These are phyloP conservation scores for Tenualosa ilisha DNA, from an alignment of 2,797 vertebrate species.

Conservation along the genomic window DNA sequence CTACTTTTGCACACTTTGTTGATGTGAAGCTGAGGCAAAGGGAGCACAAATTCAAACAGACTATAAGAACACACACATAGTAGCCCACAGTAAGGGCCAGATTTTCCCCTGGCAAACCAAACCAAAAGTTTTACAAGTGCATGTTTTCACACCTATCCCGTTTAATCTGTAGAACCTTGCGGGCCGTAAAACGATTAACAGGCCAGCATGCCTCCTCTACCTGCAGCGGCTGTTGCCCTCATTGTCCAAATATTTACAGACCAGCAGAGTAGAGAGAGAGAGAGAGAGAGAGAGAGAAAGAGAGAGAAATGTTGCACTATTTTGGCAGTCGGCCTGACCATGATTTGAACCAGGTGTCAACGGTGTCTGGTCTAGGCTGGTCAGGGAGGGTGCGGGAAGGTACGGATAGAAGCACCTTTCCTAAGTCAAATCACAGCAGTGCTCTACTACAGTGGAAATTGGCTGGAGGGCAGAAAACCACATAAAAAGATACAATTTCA, in stretches of 20 bases:
- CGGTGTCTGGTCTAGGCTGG: not conserved
- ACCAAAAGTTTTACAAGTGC: constrained; percentile 10
- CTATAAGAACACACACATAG: not conserved
- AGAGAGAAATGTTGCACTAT: constrained; percentile 39
- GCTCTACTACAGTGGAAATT: not conserved
- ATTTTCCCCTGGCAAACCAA: constrained; percentile 6
- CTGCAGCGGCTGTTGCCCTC: constrained; percentile 22
- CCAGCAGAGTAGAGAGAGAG: not conserved
- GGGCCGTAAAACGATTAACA: not conserved
- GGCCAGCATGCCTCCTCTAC: not conserved
- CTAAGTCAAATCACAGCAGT: not conserved
- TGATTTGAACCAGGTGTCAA: constrained; percentile 54
- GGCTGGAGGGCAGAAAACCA: no score
- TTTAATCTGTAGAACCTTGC: constrained; percentile 1
- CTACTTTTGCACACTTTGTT: not conserved
- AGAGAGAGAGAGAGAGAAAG: constrained; percentile 35
- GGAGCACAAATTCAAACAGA: not conserved
- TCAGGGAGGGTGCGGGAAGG: constrained; percentile 18
- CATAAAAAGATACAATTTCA: no score
- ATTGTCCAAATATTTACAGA: constrained; percentile 53
- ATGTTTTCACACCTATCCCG: constrained; percentile 4
- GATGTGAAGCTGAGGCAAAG: not conserved
- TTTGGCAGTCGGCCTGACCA: constrained; percentile 38
- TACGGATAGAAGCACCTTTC: not conserved
- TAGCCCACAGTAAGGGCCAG: not conserved